Evolutionary conservation across 2,113 vertebrate species (phyloP).

Genomic region (Pachypanchax playfairii): DNA sequence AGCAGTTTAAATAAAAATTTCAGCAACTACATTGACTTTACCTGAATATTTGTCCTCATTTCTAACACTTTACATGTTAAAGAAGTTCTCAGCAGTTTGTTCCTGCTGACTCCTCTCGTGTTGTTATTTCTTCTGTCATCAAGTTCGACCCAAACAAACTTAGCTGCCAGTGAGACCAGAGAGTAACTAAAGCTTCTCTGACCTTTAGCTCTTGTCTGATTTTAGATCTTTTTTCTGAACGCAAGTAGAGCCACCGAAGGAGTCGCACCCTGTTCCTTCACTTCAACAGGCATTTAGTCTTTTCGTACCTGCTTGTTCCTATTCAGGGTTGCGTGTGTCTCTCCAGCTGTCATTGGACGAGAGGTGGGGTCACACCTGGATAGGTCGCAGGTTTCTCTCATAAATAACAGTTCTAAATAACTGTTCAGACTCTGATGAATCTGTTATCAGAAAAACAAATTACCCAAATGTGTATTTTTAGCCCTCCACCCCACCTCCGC

Average conservation of each 20-base stretch:
- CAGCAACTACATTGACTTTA: too few relatives aligned
- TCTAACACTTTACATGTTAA: not conserved
- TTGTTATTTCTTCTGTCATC: not conserved
- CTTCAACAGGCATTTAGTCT: not conserved
- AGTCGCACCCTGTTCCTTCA: not conserved
- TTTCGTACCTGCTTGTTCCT: not conserved
- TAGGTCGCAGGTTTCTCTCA: too few relatives aligned
- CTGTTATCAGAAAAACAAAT: conserved; percentile 35
- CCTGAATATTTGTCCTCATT: too few relatives aligned
- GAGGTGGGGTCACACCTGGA: too few relatives aligned
- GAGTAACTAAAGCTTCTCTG: not conserved
- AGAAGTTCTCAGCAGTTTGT: not conserved
- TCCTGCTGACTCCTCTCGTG: not conserved
- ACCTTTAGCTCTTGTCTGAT: conserved; percentile 22
- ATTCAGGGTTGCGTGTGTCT: too few relatives aligned
- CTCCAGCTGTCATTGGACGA: too few relatives aligned
- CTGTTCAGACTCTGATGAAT: not conserved
- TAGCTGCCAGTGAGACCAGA: not conserved
- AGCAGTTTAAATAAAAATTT: not conserved
- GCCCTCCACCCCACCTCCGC: not conserved
- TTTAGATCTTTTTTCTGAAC: conserved; percentile 15
- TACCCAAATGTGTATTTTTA: conserved; percentile 29
- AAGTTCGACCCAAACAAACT: not conserved
- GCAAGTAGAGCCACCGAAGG: not conserved
- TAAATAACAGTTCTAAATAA: too few relatives aligned